Evolutionary conservation across 2,888 invertebrate genomes (phyloP).

Genomic region (Ommatoiulus sabulosus): DNA sequence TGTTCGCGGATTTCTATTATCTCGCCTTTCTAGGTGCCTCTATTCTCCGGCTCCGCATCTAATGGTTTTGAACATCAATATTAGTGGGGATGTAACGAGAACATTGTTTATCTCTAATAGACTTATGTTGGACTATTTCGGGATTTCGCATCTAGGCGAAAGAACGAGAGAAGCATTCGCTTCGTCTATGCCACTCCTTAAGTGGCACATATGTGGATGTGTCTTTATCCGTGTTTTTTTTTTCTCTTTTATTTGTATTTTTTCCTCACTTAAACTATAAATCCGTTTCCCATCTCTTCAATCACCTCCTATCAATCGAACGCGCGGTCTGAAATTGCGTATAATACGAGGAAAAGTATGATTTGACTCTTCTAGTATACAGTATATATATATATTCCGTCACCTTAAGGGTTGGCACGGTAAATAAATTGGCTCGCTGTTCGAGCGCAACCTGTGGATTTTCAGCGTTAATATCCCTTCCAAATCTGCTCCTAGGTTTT

Average conservation of each 20-base stretch:
- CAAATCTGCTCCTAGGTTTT: conserved; percentile 46
- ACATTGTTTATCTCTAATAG: conserved; percentile 47
- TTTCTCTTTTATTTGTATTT: neutral
- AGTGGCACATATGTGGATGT: conserved; percentile 30
- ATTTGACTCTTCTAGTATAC: neutral
- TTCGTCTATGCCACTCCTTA: neutral
- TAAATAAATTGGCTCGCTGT: conserved; percentile 44
- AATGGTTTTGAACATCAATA: conserved; percentile 41
- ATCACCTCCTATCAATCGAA: conserved; percentile 15
- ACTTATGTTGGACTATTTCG: conserved; percentile 42
- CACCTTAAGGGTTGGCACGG: conserved; percentile 3
- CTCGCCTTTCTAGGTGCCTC: neutral
- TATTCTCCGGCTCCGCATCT: neutral
- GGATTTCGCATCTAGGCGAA: conserved; percentile 30
- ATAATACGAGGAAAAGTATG: neutral
- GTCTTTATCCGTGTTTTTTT: neutral
- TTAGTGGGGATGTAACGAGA: conserved; percentile 48
- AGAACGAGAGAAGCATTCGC: neutral
- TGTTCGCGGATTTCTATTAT: conserved; percentile 45
- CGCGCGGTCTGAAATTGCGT: neutral
- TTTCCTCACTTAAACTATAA: conserved; percentile 31
- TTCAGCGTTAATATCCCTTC: conserved; percentile 5
- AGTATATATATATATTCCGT: neutral
- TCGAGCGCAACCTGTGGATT: conserved; percentile 24
- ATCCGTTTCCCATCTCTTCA: conserved; percentile 30